These are phyloP conservation scores for Butastur rufipennis DNA, from an alignment of 2,113 vertebrate species.

Conservation along the genomic window DNA sequence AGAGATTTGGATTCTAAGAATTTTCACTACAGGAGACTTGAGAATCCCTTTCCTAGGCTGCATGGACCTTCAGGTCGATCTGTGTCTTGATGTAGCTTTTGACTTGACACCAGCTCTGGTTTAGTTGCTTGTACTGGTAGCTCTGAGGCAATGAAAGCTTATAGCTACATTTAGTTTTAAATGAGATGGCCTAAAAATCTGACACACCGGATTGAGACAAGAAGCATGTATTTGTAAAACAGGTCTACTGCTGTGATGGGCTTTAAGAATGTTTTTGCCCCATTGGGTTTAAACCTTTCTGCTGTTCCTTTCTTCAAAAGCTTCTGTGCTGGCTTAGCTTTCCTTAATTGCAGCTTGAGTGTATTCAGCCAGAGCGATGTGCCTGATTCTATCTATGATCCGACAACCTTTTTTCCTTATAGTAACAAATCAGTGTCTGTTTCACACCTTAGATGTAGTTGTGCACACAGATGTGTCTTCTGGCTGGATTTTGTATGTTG, in stretches of 20 bases:
- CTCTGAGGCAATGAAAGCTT: background rate
- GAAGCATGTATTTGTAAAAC: background rate
- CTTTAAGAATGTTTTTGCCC: background rate
- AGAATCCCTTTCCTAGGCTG: background rate
- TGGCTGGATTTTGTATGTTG: background rate
- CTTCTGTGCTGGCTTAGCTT: background rate
- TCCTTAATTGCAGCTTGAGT: background rate
- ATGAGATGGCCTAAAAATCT: background rate
- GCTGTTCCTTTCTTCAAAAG: background rate
- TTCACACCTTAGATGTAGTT: background rate
- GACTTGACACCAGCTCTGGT: background rate
- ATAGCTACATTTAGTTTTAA: background rate
- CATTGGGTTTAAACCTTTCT: background rate
- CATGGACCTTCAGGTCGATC: background rate
- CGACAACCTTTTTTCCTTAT: background rate
- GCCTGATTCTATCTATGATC: background rate
- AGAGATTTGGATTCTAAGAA: background rate
- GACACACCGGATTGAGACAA: background rate
- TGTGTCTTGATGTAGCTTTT: background rate
- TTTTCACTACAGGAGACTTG: background rate
- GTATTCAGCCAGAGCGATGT: background rate
- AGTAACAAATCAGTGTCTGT: background rate
- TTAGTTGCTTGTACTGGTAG: background rate
- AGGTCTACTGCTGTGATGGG: background rate
- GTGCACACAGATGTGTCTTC: background rate